Percentiles rank a stretch among this genome's conserved stretches.
phyloP scores from a whole-genome alignment of 2,113 vertebrate genomes.

The Melanerpes aurifrons region DNA sequence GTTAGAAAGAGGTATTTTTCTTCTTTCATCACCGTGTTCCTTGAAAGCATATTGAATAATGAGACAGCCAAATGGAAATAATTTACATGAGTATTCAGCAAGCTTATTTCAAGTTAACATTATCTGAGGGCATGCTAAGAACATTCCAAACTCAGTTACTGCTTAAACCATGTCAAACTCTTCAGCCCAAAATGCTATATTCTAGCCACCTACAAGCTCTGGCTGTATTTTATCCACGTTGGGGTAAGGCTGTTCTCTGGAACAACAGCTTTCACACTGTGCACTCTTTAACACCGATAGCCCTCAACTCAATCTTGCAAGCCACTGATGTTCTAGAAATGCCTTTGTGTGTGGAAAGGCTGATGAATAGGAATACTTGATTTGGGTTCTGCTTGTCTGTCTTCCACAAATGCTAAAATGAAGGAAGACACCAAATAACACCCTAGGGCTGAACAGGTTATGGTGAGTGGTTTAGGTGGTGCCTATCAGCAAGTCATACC shows the following conservation, averaged over 20 bases:
- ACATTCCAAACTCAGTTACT: conserved; percentile 33
- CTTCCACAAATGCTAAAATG: not conserved
- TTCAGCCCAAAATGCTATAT: not conserved
- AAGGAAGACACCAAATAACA: not conserved
- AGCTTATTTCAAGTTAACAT: conserved; percentile 77
- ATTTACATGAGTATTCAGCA: conserved; percentile 75
- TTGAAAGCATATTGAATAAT: conserved; percentile 84
- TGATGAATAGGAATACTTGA: not conserved
- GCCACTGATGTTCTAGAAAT: not conserved
- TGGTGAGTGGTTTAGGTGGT: not conserved
- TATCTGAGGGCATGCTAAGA: conserved; percentile 61
- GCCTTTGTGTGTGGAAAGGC: not conserved
- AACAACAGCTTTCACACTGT: not conserved
- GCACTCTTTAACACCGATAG: not conserved
- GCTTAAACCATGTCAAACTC: conserved; percentile 17
- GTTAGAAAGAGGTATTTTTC: conserved; percentile 84
- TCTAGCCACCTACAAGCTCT: not conserved
- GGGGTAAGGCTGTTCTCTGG: not conserved
- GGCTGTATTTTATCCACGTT: not conserved
- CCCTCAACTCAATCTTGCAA: not conserved
- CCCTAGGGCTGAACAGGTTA: not conserved
- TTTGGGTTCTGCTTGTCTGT: not conserved
- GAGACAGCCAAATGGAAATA: conserved; percentile 76
- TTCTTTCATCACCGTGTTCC: conserved; percentile 84
- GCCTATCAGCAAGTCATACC: not conserved